Base-by-base conservation (phyloP, 2,113 vertebrate genomes). In the Ranitomeya imitator region DNA sequence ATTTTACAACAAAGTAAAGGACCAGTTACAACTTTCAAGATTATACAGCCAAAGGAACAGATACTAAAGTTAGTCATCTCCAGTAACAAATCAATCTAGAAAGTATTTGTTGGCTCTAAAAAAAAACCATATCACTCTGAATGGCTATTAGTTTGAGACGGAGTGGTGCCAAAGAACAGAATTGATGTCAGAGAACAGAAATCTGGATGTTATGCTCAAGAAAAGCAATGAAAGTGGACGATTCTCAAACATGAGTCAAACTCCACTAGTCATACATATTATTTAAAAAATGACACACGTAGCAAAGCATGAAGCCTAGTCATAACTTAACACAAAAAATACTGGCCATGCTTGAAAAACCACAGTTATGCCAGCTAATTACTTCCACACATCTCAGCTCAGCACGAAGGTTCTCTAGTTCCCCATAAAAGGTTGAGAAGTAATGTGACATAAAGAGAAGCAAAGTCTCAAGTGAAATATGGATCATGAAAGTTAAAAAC, bases 361-460 rank as follows among this genome's bases (percentile, higher is more conserved):
- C 85, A 86, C 21, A 77, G 76, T 78, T 78, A 79, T 86, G 31
- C 57, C 2, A 21, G 37, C 26, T 86, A 86, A 86, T 86, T 86
- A 60, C 85, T 78, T 86, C 74, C 85, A 86, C 74, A 86, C 45
- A 61, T 78, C 59, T 86, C 74, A 2, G 45, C 85, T 65, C 85
- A 86, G 85, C 74, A 78, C 65, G 85, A 63, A 63, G 16, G 37
- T 19, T 54, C 51, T 86, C 7, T 78, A 61, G 12, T 63, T 86
- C 59, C 55, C 54, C 59, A 52, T 51, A 26, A 13, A 86, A 2
- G 37, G 37, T 45, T 18, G 23, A 52, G 19, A 54, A 79, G n/a
- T 63, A 65, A 54, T 51, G 55, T 79, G 54, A 79, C 26, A 45
- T 60, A 77, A n/a, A 61, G 59, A 54, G n/a, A 78, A 23, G 7